Conservation (phyloP, 2,888 invertebrate genomes). For the Eutolmus rufibarbis region DNA sequence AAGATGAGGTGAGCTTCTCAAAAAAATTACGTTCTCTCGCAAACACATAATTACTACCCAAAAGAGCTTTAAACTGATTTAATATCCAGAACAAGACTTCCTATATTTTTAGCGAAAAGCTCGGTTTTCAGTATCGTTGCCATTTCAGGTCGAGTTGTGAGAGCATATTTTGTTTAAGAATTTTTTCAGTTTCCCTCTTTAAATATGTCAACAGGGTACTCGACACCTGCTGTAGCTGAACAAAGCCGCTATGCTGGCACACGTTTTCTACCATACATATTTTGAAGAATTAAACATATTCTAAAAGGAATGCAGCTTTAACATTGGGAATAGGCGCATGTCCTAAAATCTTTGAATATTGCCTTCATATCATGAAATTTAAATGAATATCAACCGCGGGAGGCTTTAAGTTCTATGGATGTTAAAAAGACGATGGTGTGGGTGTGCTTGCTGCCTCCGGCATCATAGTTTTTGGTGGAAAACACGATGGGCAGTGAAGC, state of each 20-base stretch:
- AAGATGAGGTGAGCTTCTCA: not conserved
- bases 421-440: too few relatives aligned
- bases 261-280: not conserved
- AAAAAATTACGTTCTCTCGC: not conserved
- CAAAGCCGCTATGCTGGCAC: not conserved
- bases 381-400: not conserved
- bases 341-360: not conserved
- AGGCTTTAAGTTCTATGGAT: not conserved
- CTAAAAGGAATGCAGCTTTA: not conserved
- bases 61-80: not conserved
- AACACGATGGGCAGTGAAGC: too few relatives aligned
- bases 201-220: constrained; percentile 10
- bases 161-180: not conserved
- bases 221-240: not conserved
- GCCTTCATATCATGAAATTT: not conserved
- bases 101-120: not conserved
- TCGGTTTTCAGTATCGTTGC: not conserved
- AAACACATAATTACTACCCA: constrained; percentile 1
- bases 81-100: not conserved
- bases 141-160: not conserved
- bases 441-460: too few relatives aligned
- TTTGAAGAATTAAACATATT: not conserved
- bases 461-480: too few relatives aligned
- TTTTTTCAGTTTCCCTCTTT: not conserved
- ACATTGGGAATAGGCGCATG: not conserved